These are phyloP conservation scores for Polydrusus pterygomalis DNA, from an alignment of 2,888 invertebrate species.

Conservation along the genomic window DNA sequence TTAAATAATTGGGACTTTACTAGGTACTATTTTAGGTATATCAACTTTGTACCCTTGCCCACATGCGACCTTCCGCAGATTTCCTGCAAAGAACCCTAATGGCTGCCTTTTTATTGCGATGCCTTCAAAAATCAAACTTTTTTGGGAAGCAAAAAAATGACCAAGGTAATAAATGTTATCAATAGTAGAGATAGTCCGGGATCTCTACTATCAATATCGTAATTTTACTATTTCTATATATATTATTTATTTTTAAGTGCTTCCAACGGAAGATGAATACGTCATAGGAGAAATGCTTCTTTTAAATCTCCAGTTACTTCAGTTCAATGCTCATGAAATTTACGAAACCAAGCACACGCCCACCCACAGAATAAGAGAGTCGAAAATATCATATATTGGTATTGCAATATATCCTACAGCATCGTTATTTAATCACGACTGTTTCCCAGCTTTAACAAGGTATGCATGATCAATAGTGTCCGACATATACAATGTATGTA, in stretches of 20 bases:
- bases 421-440: conserved; percentile 89
- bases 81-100: conserved; percentile 85
- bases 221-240: no score
- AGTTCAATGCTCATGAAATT: conserved; percentile 91
- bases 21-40: conserved; percentile 70
- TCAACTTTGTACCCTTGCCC: conserved; percentile 80
- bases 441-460: conserved; percentile 86
- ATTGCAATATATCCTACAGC: conserved; percentile 86
- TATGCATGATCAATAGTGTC: no score
- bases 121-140: conserved; percentile 81
- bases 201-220: no score
- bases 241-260: conserved; percentile 58
- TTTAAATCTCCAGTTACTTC: conserved; percentile 83
- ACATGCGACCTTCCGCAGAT: conserved; percentile 78
- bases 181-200: no score
- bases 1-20: no score
- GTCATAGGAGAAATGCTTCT: conserved; percentile 80
- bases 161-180: conserved; percentile 29
- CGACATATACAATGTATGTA: no score
- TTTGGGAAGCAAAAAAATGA: conserved; percentile 71
- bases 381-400: conserved; percentile 77
- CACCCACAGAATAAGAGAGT: conserved; percentile 73
- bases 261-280: conserved; percentile 75
- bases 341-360: conserved; percentile 77
- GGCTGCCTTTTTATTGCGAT: conserved; percentile 84